Percentiles rank a stretch among this genome's conserved stretches.
phyloP scores from a whole-genome alignment of 1,140 invertebrate genomes.

The Augochlora pura region DNA sequence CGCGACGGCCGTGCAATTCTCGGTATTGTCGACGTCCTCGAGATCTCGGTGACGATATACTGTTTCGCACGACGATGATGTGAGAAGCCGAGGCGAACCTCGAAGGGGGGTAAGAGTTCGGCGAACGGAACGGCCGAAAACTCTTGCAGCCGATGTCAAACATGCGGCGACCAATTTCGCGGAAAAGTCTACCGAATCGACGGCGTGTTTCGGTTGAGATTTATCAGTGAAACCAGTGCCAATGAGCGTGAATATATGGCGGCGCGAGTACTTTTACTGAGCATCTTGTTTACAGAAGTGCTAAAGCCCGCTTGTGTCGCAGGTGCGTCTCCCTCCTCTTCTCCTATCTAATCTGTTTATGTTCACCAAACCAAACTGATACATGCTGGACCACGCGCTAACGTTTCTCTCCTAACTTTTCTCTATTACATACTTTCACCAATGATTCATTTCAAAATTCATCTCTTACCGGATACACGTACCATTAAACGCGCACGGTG shows the following conservation, averaged over 20 bases:
- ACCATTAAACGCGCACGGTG: not conserved
- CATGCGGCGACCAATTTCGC: conserved; percentile 62
- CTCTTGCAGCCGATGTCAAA: conserved; percentile 58
- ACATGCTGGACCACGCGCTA: conserved; percentile 33
- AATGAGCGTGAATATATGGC: conserved; percentile 79
- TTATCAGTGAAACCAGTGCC: conserved; percentile 66
- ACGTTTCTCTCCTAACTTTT: conserved; percentile 8
- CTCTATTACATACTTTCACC: not conserved
- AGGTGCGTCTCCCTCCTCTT: conserved; percentile 67
- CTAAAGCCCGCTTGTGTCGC: conserved; percentile 74
- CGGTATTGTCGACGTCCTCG: conserved; percentile 22
- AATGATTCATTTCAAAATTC: not conserved
- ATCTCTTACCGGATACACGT: not conserved
- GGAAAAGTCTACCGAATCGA: conserved; percentile 46
- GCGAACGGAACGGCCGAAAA: conserved; percentile 52
- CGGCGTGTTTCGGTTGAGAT: conserved; percentile 60
- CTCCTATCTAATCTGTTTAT: conserved; percentile 41
- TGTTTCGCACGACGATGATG: conserved; percentile 40
- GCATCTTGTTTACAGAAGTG: conserved; percentile 80
- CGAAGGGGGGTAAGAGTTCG: conserved; percentile 45
- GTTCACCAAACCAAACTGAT: conserved; percentile 14
- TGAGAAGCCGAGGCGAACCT: conserved; percentile 25
- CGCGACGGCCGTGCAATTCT: conserved; percentile 27
- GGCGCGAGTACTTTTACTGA: conserved; percentile 78
- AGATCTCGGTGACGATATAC: conserved; percentile 20